A percentile compares a stretch with the other conserved stretches of the same genome.
phyloP scores from a whole-genome alignment of 1,140 invertebrate species.

The Lucilia cuprina region DNA sequence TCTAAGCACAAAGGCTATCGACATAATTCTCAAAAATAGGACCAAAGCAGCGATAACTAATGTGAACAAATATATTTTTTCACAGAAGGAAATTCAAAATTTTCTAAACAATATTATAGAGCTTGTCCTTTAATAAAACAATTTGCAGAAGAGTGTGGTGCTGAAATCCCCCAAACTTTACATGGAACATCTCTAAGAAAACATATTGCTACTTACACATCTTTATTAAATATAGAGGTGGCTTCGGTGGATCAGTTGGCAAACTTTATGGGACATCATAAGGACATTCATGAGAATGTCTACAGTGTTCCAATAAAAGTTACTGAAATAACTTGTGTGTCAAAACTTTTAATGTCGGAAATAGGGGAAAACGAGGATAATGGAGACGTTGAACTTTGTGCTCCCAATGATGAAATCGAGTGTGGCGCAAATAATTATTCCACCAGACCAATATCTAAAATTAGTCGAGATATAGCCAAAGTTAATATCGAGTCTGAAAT shows the following conservation, averaged over 20 bases:
- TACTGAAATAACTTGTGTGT: slow-evolving; percentile 10
- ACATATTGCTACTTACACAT: slow-evolving; percentile 19
- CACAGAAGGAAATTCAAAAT: neutral
- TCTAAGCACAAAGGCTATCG: neutral
- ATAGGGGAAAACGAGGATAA: neutral
- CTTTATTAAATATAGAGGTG: neutral
- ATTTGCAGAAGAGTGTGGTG: neutral
- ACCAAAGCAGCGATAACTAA: neutral
- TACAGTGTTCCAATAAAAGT: neutral
- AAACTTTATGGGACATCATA: slow-evolving; percentile 9
- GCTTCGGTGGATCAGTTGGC: neutral
- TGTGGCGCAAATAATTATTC: too few relatives aligned
- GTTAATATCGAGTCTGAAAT: too few relatives aligned
- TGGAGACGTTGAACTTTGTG: neutral
- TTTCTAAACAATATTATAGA: neutral
- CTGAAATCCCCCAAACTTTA: neutral
- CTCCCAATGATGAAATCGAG: too few relatives aligned
- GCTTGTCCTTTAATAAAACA: neutral
- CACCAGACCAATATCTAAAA: too few relatives aligned
- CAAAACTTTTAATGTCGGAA: neutral
- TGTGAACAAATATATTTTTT: neutral
- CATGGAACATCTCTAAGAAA: neutral
- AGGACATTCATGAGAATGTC: neutral
- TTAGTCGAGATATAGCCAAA: too few relatives aligned
- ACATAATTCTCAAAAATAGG: neutral